Base-by-base conservation (phyloP, 2,797 vertebrate species). In the Lacerta bilineata region DNA sequence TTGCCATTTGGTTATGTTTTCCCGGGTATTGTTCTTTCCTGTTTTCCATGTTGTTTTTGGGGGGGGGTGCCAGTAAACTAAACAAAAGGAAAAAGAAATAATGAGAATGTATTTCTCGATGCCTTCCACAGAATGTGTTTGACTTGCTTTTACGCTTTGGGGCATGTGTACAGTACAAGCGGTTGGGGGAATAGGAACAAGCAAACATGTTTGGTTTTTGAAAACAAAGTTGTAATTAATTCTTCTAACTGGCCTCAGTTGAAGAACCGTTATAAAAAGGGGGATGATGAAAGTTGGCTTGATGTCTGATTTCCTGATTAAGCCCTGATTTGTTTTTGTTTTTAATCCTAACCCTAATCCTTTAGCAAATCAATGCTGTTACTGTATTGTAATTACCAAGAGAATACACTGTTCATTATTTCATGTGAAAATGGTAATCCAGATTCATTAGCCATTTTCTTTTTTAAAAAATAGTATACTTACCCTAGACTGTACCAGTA, bases 181-280 rank as follows among this genome's bases (percentile, higher is more conserved):
- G 55, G 69, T 25, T 85, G 66, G 27, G 7, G 83, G 64, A 81
- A 27, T 29, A 46, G 25, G 68, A 72, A 75, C 43, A 86, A 43
- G 59, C 78, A 87, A 89, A 77, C 46, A 61, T 29, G 17, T 77
- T 85, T 85, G 74, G 80, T 72, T 87, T 89, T 75, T 74, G 55
- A 29, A 88, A 59, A 36, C 71, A 75, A 80, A 43, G n/a, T 55
- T 75, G 41, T 55, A 75, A 78, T 85, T 85, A 55, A 72, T 80
- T 84, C 76, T 90, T 85, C 84, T 74, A 50, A 71, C 39, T 39
- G 33, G 68, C 27, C 5, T 39, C 8, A 55, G 76, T 2, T 23
- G 33, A 82, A 75, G 77, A 18, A 8, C 25, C 50, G 15, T 23
- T 36, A 69, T 61, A 39, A 64, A 39, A 23, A 61, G 33, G 43